Evolutionary conservation across 2,797 vertebrate species (phyloP), one percentile per base, ranked within the genome.

Genomic region (Rhinophrynus dorsalis): DNA sequence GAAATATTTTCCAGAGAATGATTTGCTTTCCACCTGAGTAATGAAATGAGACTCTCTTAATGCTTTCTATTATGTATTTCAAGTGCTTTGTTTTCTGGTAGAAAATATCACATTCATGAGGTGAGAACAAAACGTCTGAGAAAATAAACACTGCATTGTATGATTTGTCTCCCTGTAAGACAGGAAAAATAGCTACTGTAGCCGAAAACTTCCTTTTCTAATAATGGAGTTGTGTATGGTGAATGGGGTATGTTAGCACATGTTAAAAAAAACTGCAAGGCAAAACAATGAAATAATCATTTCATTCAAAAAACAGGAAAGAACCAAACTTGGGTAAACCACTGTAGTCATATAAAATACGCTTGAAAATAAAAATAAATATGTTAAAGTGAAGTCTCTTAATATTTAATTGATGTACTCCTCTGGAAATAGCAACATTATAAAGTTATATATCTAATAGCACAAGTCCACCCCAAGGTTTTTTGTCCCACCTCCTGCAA

Each of bases 31-130:
- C 6, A 44, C 42, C 15, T 55, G 35, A 67, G 50, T 29, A 21
- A 20, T 42, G 37, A 35, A 4, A 13, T 26, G 33, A 30, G 21
- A 54, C 26, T 54, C 30, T 5, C 3, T 50, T 50, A 44, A 37
- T 48, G 24, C 27, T 47, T 37, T 45, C 21, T 27, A 47, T 70
- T 62, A 10, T 47, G 2, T 9, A 6, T 11, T 54, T 33, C 27
- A 47, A 70, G 50, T 55, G 29, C n/a, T 55, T 26, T 69, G 27
- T 61, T 61, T 69, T 60, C 24, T 40, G 10, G n/a, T 4, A 33
- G 12, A 69, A 60, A 44, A 61, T 6, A 55, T 44, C 10, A 20
- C 29, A 55, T 61, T 55, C 33, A 47, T n/a, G n/a, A 38, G 38
- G 67, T 47, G 58, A 6, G 48, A 70, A 55, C n/a, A 38, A 26